phyloP scores from a whole-genome alignment of 2,113 vertebrate species.

The Setophaga kirtlandii region DNA sequence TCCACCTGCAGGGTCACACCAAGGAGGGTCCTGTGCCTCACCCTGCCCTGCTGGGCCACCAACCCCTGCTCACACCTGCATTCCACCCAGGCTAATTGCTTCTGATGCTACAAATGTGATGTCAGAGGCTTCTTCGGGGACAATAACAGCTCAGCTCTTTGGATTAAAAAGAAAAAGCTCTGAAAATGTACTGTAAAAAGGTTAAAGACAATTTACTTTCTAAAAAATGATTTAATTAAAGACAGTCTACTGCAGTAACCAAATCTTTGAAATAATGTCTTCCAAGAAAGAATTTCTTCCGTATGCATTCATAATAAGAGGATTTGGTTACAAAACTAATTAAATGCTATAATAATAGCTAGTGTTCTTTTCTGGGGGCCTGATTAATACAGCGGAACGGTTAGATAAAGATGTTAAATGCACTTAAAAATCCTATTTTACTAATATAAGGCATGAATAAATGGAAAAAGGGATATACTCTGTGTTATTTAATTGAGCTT shows the following conservation, averaged over 20 bases:
- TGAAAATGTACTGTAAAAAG: constrained; percentile 68
- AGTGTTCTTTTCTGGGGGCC: constrained; percentile 70
- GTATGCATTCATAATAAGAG: constrained; percentile 64
- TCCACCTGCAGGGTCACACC: constrained; percentile 67
- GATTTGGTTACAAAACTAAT: constrained; percentile 77
- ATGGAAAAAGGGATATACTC: constrained; percentile 60
- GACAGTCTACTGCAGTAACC: constrained; percentile 67
- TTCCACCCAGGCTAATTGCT: constrained; percentile 56
- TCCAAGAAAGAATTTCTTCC: constrained; percentile 63
- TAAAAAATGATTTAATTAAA: constrained; percentile 69
- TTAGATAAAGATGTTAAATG: constrained; percentile 73
- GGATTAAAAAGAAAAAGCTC: constrained; percentile 72
- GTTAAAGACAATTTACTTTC: constrained; percentile 73
- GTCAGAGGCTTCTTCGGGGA: constrained; percentile 71
- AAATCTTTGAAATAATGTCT: constrained; percentile 68
- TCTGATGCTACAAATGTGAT: constrained; percentile 62
- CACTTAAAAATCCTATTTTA: constrained; percentile 70
- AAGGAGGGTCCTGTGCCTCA: constrained; percentile 60
- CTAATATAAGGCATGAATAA: constrained; percentile 71
- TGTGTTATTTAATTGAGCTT: constrained; percentile 64
- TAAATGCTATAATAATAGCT: constrained; percentile 71
- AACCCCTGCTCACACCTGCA: constrained; percentile 49
- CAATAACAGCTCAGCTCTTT: constrained; percentile 72
- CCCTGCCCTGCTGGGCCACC: constrained; percentile 53
- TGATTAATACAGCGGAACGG: constrained; percentile 71